Evolutionary conservation across 2,888 invertebrate genomes (phyloP), one percentile per base, ranked within the genome.

Genomic region (Drosophila formosana): DNA sequence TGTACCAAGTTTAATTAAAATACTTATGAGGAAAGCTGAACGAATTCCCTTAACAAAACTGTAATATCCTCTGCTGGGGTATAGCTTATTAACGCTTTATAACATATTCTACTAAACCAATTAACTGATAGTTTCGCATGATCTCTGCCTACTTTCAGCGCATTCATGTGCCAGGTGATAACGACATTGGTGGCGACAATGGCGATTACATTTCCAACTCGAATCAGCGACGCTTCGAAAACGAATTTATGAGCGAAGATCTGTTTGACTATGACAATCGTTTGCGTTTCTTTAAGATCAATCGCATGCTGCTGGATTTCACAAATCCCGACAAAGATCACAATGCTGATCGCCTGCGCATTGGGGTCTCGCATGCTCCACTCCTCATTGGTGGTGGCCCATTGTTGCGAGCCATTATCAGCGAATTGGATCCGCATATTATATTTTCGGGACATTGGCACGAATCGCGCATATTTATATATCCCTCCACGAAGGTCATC

Each of bases 131-230:
- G 90, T 85, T 90, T 63, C 79, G 80, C 53, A 82, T 82, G 79
- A 70, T 90, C n/a, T 85, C 87, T 30, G 80, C 88, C 2, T 89
- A 83, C 45, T 83, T 93, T 32, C 92, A 96, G 96, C 94, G 95
- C 92, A 93, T 99, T 57, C 98, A 96, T 94, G 92, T 99, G 72
- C 97, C 98, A 23, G 99, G 99, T 4, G 99, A 99, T 91, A 99
- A 99, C 92, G 99, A 99, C 90, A 97, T 99, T 66, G 99, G 99
- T 6, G 99, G 99, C 11, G 99, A 99, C 93, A 95, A 94, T 69
- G 95, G 96, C 84, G 94, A 94, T 41, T 94, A 97, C 45, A 92
- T 93, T 60, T 95, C 94, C 25, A 92, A 93, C 49, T 92, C 94
- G n/a, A 97, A 97, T 93, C 91, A 96, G 5, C 92, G 93, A 13